Percentiles rank a stretch among this genome's conserved stretches.
These are phyloP conservation scores for Papilio protenor DNA, from an alignment of 2,888 invertebrate species.

Conservation along the genomic window DNA sequence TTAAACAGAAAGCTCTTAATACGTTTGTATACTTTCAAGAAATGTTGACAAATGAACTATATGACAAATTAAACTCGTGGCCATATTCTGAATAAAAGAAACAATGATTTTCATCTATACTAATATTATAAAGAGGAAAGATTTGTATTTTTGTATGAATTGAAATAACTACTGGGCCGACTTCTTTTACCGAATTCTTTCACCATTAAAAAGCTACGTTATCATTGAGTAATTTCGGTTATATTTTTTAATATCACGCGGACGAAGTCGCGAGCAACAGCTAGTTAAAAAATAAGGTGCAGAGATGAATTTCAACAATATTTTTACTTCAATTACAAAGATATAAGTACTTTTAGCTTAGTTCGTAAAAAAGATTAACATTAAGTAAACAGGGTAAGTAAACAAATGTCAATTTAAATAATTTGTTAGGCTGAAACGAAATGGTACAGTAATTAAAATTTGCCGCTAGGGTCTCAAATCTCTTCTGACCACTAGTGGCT, in stretches of 20 bases:
- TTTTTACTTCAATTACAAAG: neutral
- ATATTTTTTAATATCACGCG: too few relatives aligned
- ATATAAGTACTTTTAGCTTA: neutral
- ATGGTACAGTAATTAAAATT: conserved; percentile 2
- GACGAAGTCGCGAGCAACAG: too few relatives aligned
- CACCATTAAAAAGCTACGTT: too few relatives aligned
- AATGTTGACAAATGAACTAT: neutral
- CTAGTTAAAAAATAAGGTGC: neutral
- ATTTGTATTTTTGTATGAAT: too few relatives aligned
- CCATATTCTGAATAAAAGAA: neutral
- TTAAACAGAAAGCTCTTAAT: neutral
- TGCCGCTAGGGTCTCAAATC: neutral
- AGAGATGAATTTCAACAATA: neutral
- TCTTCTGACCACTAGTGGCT: neutral
- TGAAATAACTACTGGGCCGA: too few relatives aligned
- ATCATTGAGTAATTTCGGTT: too few relatives aligned
- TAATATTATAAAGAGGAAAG: too few relatives aligned
- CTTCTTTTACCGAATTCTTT: too few relatives aligned
- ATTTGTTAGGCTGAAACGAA: neutral
- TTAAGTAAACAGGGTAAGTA: neutral
- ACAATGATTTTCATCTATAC: neutral
- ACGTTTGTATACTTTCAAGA: neutral
- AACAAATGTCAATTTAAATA: neutral
- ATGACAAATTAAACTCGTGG: neutral
- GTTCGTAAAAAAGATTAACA: neutral